Evolutionary conservation across 37 sponge, comb jelly and placozoan genomes (phyloP), one percentile per base, ranked within the genome.

Genomic region (Mnemiopsis leidyi): DNA sequence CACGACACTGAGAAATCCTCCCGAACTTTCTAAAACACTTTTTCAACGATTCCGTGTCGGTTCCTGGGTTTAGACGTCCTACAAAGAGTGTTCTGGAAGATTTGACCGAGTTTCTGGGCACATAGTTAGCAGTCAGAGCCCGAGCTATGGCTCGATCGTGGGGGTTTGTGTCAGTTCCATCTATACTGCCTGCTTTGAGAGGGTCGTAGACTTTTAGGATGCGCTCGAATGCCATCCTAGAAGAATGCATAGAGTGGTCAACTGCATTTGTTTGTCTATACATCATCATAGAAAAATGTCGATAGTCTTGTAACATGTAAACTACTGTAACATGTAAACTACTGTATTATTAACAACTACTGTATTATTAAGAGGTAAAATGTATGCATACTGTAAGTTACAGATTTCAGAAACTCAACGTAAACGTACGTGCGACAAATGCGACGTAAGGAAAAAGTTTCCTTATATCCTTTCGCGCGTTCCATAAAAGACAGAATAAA

Each of bases 171-270:
- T 97, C 99, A 69, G 99, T 99, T 28, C 97, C 97, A 79, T 99
- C 99, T 68, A 99, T 99, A 69, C 99, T 99, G 0, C 99, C 99
- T 0, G 96, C 95, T 93, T 83, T 93, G 16, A 99, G 94, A 18
- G 99, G 97, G 71, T 95, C 93, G 92, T 99, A 99, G 24, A 29
- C 90, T 18, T 18, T 92, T 71, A 85, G 16, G 24, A 39, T 7
- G 7, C 35, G 33, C 2, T 85, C 35, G 23, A 85, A 85, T 37
- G 90, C 21, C 90, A 85, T 85, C 61, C 61, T 48, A 13, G 13
- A 13, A 48, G 61, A 18, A 48, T 48, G 61, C 5, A 48, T 48
- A 48, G 13, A 48, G 61, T 5, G 5, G 61, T 5, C 61, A 48
- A 18, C 61, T 48, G 9, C 5, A 48, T 48, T 48, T 13, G n/a